phyloP scores from a whole-genome alignment of 30 jellyfish, hydroid and myxozoan species.

The Sanderia malayensis region DNA sequence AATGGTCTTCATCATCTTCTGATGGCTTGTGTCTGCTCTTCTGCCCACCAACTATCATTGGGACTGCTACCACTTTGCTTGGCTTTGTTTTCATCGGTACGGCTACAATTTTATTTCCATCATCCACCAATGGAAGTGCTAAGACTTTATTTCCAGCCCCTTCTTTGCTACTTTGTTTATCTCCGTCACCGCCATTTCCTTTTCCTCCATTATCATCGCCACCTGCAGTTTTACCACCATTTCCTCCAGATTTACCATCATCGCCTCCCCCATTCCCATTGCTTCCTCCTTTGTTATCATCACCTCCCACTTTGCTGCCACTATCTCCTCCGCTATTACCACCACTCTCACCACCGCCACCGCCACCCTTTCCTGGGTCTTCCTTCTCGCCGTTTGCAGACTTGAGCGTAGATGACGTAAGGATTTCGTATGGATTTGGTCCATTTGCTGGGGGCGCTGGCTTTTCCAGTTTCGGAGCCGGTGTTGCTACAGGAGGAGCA shows the following conservation, averaged over 20 bases:
- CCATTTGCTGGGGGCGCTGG: slow-evolving; percentile 84
- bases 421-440: slow-evolving; percentile 76
- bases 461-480: slow-evolving; percentile 51
- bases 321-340: slow-evolving; percentile 37
- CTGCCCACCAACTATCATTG: background rate
- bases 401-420: slow-evolving; percentile 59
- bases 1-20: background rate
- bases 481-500: slow-evolving; percentile 46
- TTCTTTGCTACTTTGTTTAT: background rate
- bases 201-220: slow-evolving; percentile 17
- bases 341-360: slow-evolving; percentile 38
- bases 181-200: slow-evolving; percentile 2
- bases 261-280: background rate
- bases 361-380: slow-evolving; percentile 30
- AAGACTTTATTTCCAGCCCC: background rate
- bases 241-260: background rate
- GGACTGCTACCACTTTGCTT: too few relatives aligned
- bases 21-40: background rate
- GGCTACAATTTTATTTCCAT: background rate
- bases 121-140: too few relatives aligned
- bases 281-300: slow-evolving; percentile 12
- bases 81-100: too few relatives aligned
- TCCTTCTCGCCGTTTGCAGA: slow-evolving; percentile 49
- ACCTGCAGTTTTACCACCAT: background rate
- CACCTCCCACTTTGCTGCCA: slow-evolving; percentile 5